Base-by-base conservation (phyloP, 2,113 vertebrate species). In the Lepidothrix coronata region DNA sequence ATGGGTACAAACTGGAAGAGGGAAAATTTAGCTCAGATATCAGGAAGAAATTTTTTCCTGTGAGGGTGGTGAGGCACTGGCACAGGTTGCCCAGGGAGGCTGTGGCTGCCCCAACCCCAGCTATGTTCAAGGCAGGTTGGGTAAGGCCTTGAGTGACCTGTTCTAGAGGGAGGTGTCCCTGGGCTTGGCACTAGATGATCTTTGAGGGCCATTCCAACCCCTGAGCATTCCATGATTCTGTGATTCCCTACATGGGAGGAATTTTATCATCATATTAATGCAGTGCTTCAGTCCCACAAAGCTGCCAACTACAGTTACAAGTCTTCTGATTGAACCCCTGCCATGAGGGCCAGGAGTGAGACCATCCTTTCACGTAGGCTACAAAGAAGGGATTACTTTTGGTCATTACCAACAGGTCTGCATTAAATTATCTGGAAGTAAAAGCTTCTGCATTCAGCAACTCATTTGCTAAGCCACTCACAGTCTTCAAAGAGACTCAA, bases 401-500 rank as follows among this genome's bases (percentile, higher is more conserved):
- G 91, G 85, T 97, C 92, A 95, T 96, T 74, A 77, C 88, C 89
- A 94, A 93, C 86, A 88, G 54, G 75, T 92, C 76, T 94, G 76
- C 86, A 79, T 91, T 87, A 84, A 82, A 89, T 71, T 66, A 73
- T 83, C 70, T 93, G 91, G 79, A 93, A 93, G 54, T 72, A 75
- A 95, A 88, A 95, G 76, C 82, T 93, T 92, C 89, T 97, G 91
- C 92, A 82, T 81, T 95, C 88, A 81, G 70, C 85, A 85, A 89
- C 72, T 88, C 65, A 85, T 52, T 92, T 92, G 78, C 61, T 95
- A 96, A 96, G 88, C 91, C 91, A 95, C 91, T 93, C 95, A 76
- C n/a, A 95, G 92, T 85, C 93, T 92, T 89, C 80, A 49, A 33
- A 96, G 71, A 95, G 82, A 95, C 89, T 92, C 93, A 91, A 94